A percentile compares a stretch with the other conserved stretches of the same genome.
Evolutionary conservation across 1,140 invertebrate species (phyloP).

Genomic region (Conus ventricosus): DNA sequence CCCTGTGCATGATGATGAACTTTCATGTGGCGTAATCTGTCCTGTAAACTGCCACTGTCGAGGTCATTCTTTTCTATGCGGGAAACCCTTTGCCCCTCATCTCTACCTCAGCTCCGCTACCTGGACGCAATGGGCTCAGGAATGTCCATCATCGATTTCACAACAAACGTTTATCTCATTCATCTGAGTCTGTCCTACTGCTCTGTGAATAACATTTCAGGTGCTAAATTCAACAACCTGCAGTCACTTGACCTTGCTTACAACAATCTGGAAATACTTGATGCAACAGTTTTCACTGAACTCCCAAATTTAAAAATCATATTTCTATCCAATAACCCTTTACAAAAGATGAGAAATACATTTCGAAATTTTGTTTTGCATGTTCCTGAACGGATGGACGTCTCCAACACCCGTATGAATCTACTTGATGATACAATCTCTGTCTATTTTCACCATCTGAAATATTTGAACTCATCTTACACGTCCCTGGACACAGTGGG

Average conservation of each 20-base stretch:
- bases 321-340: conserved; percentile 15
- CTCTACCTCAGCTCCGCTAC: not conserved
- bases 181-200: conserved; percentile 1
- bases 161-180: not conserved
- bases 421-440: conserved; percentile 2
- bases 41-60: conserved; percentile 49
- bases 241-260: conserved; percentile 26
- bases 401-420: not conserved
- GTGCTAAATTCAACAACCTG: not conserved
- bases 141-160: not conserved
- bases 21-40: conserved; percentile 18
- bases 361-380: not conserved
- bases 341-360: not conserved
- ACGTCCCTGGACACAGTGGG: not conserved
- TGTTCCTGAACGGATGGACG: not conserved
- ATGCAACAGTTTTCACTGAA: not conserved
- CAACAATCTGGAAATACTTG: conserved; percentile 2
- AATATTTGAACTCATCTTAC: not conserved
- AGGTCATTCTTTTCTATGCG: conserved; percentile 14
- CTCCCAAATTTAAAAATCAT: conserved; percentile 25
- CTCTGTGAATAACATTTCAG: not conserved
- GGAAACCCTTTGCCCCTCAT: not conserved
- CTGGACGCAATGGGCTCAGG: not conserved
- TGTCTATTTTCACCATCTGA: not conserved
- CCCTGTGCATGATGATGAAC: conserved; percentile 39